These are phyloP conservation scores for Jordanella pulchra DNA, from an alignment of 2,797 vertebrate genomes.

Conservation along the genomic window DNA sequence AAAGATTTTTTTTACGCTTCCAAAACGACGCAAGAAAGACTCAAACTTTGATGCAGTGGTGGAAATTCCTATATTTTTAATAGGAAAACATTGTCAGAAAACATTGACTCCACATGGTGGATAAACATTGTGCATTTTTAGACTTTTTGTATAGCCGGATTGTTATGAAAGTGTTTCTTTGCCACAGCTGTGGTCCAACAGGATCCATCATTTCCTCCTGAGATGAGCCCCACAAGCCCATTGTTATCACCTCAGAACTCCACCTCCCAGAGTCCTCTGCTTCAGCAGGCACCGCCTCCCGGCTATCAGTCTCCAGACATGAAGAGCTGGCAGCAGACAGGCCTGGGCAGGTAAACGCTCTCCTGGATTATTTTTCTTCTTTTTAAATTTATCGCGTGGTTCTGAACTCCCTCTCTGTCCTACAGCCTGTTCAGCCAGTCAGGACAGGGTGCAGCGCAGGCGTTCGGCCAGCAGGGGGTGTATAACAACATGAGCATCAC, in stretches of 20 bases:
- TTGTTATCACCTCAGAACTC: constrained; percentile 90
- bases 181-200: constrained; percentile 86
- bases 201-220: constrained; percentile 85
- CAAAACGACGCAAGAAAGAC: no score
- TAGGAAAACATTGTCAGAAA: not conserved
- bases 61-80: not conserved
- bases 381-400: not conserved
- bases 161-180: not conserved
- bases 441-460: constrained; percentile 79
- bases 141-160: not conserved
- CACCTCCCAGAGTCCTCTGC: constrained; percentile 88
- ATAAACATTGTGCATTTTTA: not conserved
- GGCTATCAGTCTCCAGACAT: constrained; percentile 93
- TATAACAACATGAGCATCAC: constrained; percentile 99
- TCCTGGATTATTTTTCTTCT: no score
- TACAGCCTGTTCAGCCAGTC: constrained; percentile 82
- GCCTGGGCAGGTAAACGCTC: constrained; percentile 79
- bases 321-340: constrained; percentile 91
- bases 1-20: no score
- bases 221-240: constrained; percentile 90
- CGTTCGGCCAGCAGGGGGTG: constrained; percentile 87
- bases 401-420: constrained; percentile 19
- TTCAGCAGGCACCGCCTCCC: constrained; percentile 86
- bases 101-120: no score
- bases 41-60: no score